Base-by-base conservation (phyloP, 2,888 invertebrate genomes). In the Aspidiotus destructor region DNA sequence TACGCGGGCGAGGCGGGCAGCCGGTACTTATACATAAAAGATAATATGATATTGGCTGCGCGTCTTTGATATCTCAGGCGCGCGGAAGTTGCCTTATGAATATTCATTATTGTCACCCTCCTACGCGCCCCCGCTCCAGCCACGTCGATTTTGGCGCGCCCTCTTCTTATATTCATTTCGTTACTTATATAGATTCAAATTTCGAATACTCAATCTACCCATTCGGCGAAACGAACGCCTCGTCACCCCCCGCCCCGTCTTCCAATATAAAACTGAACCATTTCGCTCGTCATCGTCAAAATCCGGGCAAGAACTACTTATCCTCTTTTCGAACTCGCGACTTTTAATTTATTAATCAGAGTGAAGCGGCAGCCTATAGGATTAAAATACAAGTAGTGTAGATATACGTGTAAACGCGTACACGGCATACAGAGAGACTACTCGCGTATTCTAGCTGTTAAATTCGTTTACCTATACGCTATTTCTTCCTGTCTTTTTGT, bases 31-130 rank as follows among this genome's bases (percentile, higher is more conserved):
- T 70, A 69, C 70, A 69, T 70, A 70, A 70, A 70, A 67, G 67
- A 69, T 67, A 69, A 69, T 64, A 64, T 57, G 68, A 71, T 70
- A 71, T 71, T 68, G 71, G 71, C 70, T 70, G 69, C 64, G 62
- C 65, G 62, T 70, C 64, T 60, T 63, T 52, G 64, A 60, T 67
- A 48, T 42, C 53, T n/a, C 17, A 42, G 65, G 63, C 58, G 60
- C 62, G 44, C 55, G 52, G 44, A 42, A 62, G 64, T 70, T 70
- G 68, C 54, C 53, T 60, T 70, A 71, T 71, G 71, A 71, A 69
- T 70, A 71, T 69, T 71, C 72, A 63, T 70, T 70, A 70, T 70
- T 70, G 69, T 69, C 70, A 62, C 65, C 69, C 61, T 16, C 41
- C 58, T 16, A 13, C 65, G 41, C 41, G 55, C 15, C 55, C n/a